Conservation (phyloP, 1,140 invertebrate species). For the Drosophila saltans region DNA sequence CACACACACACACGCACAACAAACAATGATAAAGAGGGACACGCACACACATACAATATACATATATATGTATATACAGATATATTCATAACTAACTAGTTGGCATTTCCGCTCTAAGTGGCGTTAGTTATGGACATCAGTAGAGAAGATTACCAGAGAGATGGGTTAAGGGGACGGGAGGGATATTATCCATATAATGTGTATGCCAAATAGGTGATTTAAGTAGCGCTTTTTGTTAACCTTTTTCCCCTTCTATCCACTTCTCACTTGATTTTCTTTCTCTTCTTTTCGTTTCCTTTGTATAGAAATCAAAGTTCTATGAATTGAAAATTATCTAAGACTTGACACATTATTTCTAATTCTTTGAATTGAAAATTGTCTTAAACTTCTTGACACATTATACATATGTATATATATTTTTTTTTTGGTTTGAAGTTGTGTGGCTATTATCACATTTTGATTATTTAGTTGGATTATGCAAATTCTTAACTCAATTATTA, state of each 20-base stretch:
- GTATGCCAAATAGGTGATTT: slow-evolving; percentile 18
- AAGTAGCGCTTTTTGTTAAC: slow-evolving; percentile 18
- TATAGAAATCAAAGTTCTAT: background rate
- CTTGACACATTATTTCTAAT: background rate
- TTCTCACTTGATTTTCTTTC: background rate
- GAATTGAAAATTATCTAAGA: background rate
- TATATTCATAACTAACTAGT: slow-evolving; percentile 35
- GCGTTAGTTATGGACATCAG: slow-evolving; percentile 45
- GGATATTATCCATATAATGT: slow-evolving; percentile 29
- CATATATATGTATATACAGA: slow-evolving; percentile 25
- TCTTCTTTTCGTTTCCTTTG: background rate
- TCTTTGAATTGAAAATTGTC: background rate
- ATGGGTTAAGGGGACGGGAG: background rate
- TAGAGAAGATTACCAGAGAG: slow-evolving; percentile 28
- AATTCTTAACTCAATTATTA: background rate
- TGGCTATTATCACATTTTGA: background rate
- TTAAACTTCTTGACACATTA: background rate
- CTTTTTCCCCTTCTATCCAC: background rate
- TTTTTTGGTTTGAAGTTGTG: too few species aligned
- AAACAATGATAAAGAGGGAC: background rate
- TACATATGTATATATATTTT: too few species aligned
- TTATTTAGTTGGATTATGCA: slow-evolving; percentile 1
- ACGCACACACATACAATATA: slow-evolving; percentile 25
- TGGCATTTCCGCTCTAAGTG: slow-evolving; percentile 67
- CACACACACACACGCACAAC: slow-evolving; percentile 28